phyloP scores from a whole-genome alignment of 2,888 invertebrate species.

The Volucella inanis region DNA sequence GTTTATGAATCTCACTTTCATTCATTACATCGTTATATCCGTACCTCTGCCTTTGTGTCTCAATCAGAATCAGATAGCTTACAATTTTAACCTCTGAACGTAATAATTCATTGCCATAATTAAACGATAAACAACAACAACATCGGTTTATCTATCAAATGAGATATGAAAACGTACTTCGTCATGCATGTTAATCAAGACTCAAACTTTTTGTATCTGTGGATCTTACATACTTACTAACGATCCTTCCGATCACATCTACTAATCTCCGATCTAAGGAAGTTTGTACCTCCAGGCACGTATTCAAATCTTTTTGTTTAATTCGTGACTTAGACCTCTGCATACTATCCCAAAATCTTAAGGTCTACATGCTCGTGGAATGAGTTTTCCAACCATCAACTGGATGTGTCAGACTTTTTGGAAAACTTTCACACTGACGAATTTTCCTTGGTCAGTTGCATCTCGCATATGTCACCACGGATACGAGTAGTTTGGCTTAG shows the following conservation, averaged over 20 bases:
- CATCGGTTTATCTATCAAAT: slow-evolving; percentile 4
- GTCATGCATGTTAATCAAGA: neutral
- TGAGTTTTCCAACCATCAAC: neutral
- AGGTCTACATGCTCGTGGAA: neutral
- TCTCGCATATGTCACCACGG: neutral
- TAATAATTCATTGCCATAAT: slow-evolving; percentile 10
- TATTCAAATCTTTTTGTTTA: neutral
- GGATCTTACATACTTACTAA: neutral
- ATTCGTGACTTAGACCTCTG: neutral
- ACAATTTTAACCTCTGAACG: slow-evolving; percentile 30
- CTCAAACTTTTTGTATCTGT: too few species aligned
- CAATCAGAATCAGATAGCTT: neutral
- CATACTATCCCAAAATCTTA: neutral
- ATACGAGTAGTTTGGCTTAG: slow-evolving; percentile 6
- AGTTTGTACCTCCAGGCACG: neutral
- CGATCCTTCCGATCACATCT: neutral
- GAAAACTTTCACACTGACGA: slow-evolving; percentile 6
- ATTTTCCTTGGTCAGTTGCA: slow-evolving; percentile 18
- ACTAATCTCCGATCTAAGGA: neutral
- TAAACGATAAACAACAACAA: neutral
- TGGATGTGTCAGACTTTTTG: slow-evolving; percentile 25
- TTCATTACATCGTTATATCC: too few species aligned
- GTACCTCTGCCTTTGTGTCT: neutral
- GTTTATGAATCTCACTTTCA: too few species aligned
- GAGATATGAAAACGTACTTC: neutral